Conservation (phyloP, 2,888 invertebrate species). For the Diaprepes abbreviatus region DNA sequence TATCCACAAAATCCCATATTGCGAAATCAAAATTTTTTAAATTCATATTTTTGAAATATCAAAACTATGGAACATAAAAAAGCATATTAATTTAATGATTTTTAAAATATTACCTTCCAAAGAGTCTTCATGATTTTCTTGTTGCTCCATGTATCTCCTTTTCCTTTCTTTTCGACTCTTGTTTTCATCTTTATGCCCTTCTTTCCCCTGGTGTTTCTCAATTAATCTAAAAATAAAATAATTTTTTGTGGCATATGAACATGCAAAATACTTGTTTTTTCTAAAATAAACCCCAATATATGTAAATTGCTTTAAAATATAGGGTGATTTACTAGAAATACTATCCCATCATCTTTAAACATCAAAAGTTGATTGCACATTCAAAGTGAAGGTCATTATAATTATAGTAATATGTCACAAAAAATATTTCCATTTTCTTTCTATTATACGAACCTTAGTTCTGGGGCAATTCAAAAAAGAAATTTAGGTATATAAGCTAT, state of each 20-base stretch:
- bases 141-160: conserved; percentile 55
- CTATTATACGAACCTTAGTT: conserved; percentile 45
- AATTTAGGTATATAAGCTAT: conserved; percentile 17
- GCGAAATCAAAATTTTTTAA: no score
- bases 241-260: conserved; percentile 34
- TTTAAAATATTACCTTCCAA: conserved; percentile 56
- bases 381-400: neutral
- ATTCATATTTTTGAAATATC: no score
- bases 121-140: conserved; percentile 60
- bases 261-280: neutral
- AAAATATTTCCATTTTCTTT: conserved; percentile 40
- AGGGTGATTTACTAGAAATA: no score
- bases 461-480: conserved; percentile 44
- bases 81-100: no score
- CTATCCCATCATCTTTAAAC: neutral
- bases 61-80: no score
- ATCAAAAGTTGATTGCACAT: neutral
- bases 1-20: no score
- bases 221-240: conserved; percentile 44
- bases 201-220: conserved; percentile 71
- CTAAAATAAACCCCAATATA: neutral
- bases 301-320: neutral
- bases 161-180: conserved; percentile 56
- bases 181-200: conserved; percentile 60
- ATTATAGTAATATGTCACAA: conserved; percentile 31